Evolutionary conservation across 2,113 vertebrate species (phyloP).

Genomic region (Thunnus thynnus): DNA sequence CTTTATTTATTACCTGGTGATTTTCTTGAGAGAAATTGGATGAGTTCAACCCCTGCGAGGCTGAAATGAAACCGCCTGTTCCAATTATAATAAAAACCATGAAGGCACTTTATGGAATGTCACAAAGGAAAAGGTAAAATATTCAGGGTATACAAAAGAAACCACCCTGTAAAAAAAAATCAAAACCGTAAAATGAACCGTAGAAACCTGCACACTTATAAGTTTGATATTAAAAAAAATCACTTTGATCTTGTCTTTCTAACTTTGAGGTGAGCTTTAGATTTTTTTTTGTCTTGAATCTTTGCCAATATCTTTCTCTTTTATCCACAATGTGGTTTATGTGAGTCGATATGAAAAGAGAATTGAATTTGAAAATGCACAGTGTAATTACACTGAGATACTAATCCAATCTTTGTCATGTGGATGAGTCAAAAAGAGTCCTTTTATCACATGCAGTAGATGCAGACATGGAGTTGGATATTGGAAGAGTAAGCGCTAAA

Average conservation of each 20-base stretch:
- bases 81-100: constrained; percentile 62
- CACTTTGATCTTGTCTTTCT: constrained; percentile 50
- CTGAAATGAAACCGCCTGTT: constrained; percentile 62
- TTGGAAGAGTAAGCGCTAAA: not conserved
- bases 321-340: constrained; percentile 47
- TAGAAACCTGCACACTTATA: constrained; percentile 24
- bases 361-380: constrained; percentile 46
- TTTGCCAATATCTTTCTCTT: constrained; percentile 47
- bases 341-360: constrained; percentile 40
- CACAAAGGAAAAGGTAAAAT: constrained; percentile 37
- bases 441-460: constrained; percentile 4
- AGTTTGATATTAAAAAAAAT: constrained; percentile 32
- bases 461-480: constrained; percentile 15
- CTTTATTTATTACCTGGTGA: constrained; percentile 29
- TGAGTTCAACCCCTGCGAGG: constrained; percentile 36
- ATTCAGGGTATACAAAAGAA: constrained; percentile 26
- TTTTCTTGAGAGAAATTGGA: constrained; percentile 54
- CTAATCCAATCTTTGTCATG: constrained; percentile 35
- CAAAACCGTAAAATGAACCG: constrained; percentile 18
- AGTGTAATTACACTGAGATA: constrained; percentile 46
- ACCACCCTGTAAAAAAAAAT: constrained; percentile 9
- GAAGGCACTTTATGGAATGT: constrained; percentile 31
- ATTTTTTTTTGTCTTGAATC: constrained; percentile 28
- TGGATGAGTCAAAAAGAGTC: constrained; percentile 28
- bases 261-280: constrained; percentile 42